phyloP scores from a whole-genome alignment of 2,113 vertebrate genomes.

The Oceanites oceanicus region DNA sequence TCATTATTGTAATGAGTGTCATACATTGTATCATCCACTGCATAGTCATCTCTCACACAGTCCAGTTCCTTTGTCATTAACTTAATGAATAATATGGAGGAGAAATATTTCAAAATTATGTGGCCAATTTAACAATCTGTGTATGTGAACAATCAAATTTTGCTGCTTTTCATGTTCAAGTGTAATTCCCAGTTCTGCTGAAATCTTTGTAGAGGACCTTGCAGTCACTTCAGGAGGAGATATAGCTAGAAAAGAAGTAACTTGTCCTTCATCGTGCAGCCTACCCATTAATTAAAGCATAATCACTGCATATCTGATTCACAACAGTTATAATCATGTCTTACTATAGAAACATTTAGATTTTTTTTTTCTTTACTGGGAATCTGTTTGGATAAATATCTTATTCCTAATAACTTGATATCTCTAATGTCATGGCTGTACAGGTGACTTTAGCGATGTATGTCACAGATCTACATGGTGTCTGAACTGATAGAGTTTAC shows the following conservation, averaged over 20 bases:
- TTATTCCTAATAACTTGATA: neutral
- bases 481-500: neutral
- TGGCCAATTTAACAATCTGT: neutral
- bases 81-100: neutral
- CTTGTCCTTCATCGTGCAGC: neutral
- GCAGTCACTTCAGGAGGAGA: neutral
- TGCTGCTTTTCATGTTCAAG: neutral
- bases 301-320: neutral
- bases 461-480: neutral
- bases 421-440: neutral
- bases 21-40: neutral
- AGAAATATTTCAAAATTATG: neutral
- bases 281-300: neutral
- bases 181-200: neutral
- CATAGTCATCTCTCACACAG: neutral
- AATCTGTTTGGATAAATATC: neutral
- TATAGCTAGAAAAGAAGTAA: neutral
- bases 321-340: neutral
- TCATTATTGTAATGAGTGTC: neutral
- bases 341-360: neutral
- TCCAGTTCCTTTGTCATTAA: neutral
- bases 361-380: neutral
- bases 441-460: neutral
- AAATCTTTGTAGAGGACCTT: neutral
- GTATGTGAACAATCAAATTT: neutral